Evolutionary conservation across 2,113 vertebrate species (phyloP), one percentile per base, ranked within the genome.

Genomic region (Dromaius novaehollandiae): DNA sequence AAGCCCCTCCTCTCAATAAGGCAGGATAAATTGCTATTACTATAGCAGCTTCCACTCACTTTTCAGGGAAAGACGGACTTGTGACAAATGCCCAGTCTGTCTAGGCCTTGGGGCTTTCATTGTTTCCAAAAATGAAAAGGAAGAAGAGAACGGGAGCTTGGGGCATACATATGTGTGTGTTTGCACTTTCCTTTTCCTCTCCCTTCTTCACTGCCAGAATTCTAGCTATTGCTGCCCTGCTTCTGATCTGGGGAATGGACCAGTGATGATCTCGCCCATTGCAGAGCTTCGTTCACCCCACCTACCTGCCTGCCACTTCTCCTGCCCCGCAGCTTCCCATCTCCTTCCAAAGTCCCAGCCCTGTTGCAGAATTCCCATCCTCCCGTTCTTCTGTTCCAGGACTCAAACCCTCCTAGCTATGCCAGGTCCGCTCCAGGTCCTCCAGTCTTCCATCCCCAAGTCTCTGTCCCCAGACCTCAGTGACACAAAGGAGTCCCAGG

Each of bases 1-100:
- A 81, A 81, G 86, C 95, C 44, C 93, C 97, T 96, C 97, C 97
- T 95, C 82, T 92, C 81, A 66, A 21, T 50, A 80, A 55, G 25
- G 46, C 55, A 25, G 76, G n/a, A 24, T 91, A 77, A 84, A 75
- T 18, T 60, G 46, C 38, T 71, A 51, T 87, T 96, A 70, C 82
- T 69, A 32, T 90, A 74, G 66, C 79, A 93, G 76, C 75, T 51
- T 83, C 40, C 1, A 2, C 65, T 89, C 82, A 20, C 30, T 85
- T 92, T 85, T 87, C 79, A 85, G 66, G 68, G 64, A 69, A 89
- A 68, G 73, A 46, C 42, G 44, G 26, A 40, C 5, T 61, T 60
- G n/a, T 0, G 14, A 36, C 22, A 69, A 30, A 32, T 76, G 40
- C 42, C 10, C 22, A 21, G 12, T 46, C 53, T 40, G 34, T 25